phyloP scores from a whole-genome alignment of 92 coral and sea anemone genomes.

The Epizoanthus scotinus region DNA sequence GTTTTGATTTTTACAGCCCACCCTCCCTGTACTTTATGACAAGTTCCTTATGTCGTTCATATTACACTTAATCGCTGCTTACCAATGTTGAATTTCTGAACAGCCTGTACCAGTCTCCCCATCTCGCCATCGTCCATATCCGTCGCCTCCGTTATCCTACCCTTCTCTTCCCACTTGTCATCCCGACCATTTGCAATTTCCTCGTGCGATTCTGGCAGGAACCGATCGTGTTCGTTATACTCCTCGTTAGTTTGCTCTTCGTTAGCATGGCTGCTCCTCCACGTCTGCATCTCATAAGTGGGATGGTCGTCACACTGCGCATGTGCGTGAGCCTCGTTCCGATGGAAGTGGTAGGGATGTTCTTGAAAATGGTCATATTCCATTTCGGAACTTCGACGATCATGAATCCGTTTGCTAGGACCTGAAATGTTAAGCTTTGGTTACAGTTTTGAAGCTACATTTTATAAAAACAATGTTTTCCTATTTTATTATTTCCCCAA shows the following conservation, averaged over 20 bases:
- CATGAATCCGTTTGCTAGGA: neutral
- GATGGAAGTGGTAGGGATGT: neutral
- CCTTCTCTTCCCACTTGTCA: neutral
- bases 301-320: conserved; percentile 21
- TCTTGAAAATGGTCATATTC: conserved; percentile 19
- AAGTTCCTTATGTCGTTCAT: too few species aligned
- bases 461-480: too few species aligned
- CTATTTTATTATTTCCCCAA: too few species aligned
- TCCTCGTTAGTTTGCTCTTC: neutral
- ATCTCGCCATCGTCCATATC: neutral
- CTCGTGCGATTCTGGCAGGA: neutral
- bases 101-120: neutral
- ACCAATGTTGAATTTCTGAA: conserved; percentile 28
- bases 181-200: conserved; percentile 24
- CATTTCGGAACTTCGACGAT: conserved; percentile 22
- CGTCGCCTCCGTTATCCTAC: neutral
- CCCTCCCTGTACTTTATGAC: too few species aligned
- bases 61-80: neutral
- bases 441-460: too few species aligned
- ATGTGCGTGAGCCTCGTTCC: conserved; percentile 8
- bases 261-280: conserved; percentile 13
- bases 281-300: conserved; percentile 25
- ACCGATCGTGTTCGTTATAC: conserved; percentile 25
- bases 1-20: too few species aligned
- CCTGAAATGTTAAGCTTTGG: neutral